These are phyloP conservation scores for Peromyscus attwateri DNA, from an alignment of 2,797 vertebrate species.

Conservation along the genomic window DNA sequence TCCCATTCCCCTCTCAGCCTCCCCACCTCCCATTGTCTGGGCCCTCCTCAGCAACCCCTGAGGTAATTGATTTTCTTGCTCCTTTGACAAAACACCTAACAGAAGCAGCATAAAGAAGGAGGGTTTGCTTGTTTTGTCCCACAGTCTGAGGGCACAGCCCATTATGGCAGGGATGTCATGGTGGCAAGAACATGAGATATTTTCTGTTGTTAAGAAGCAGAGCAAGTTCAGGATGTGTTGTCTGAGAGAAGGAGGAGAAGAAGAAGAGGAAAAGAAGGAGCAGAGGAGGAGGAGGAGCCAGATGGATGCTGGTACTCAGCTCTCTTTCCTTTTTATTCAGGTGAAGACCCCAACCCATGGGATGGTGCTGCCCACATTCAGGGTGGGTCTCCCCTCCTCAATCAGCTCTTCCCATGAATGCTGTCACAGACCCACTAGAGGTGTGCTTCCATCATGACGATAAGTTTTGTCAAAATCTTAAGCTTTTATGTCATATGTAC, in stretches of 20 bases:
- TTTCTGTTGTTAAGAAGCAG: background rate
- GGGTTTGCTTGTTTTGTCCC: background rate
- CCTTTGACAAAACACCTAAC: background rate
- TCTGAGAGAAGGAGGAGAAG: no score
- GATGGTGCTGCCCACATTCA: background rate
- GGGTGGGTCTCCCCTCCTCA: background rate
- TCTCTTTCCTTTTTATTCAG: background rate
- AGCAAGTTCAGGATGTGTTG: background rate
- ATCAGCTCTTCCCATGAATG: background rate
- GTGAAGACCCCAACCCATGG: background rate
- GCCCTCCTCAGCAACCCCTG: background rate
- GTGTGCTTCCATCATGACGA: background rate
- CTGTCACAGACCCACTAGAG: background rate
- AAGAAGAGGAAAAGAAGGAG: background rate
- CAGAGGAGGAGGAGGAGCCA: no score
- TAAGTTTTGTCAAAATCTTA: background rate
- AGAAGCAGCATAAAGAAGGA: background rate
- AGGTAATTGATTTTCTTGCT: background rate
- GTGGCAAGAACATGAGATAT: background rate
- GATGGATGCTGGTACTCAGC: background rate
- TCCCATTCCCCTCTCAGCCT: no score
- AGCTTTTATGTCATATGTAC: background rate
- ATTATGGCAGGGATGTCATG: background rate
- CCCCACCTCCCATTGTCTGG: background rate
- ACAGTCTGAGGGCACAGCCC: background rate